These are phyloP conservation scores for Mionectes olivaceus DNA, from an alignment of 2,797 vertebrate species.

Conservation along the genomic window DNA sequence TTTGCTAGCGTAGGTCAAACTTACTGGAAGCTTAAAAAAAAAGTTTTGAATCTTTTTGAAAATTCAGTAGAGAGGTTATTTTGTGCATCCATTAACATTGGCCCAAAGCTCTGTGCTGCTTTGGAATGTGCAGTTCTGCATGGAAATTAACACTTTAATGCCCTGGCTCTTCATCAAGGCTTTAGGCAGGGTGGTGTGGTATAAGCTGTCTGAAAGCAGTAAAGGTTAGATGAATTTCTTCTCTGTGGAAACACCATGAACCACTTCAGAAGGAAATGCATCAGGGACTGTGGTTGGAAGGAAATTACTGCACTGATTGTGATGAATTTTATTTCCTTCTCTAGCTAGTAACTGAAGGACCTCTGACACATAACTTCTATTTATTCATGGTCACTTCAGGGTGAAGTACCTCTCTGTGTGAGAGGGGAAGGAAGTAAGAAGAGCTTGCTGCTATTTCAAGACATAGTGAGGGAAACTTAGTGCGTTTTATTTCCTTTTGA, in stretches of 20 bases:
- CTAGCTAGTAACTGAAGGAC: not conserved
- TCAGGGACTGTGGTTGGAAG: not conserved
- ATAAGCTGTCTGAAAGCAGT: not conserved
- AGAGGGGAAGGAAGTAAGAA: not conserved
- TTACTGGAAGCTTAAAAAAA: not conserved
- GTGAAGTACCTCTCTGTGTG: not conserved
- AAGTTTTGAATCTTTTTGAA: not conserved
- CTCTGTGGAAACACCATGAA: not conserved
- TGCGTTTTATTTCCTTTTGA: not conserved
- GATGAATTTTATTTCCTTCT: constrained; percentile 5
- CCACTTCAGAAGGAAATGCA: not conserved
- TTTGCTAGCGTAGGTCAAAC: not conserved
- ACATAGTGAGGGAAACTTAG: not conserved
- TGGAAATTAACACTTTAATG: not conserved
- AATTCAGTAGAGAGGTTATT: not conserved
- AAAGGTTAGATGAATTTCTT: not conserved
- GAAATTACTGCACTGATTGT: constrained; percentile 6
- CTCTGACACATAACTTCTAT: not conserved
- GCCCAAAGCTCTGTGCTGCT: not conserved
- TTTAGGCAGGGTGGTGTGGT: not conserved
- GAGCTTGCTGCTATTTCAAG: constrained; percentile 17
- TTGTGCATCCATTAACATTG: not conserved
- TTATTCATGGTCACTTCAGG: not conserved
- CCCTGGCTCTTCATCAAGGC: not conserved
- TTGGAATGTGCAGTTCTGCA: not conserved